These are phyloP conservation scores for Apteryx mantelli DNA, from an alignment of 2,113 vertebrate species.

Conservation along the genomic window DNA sequence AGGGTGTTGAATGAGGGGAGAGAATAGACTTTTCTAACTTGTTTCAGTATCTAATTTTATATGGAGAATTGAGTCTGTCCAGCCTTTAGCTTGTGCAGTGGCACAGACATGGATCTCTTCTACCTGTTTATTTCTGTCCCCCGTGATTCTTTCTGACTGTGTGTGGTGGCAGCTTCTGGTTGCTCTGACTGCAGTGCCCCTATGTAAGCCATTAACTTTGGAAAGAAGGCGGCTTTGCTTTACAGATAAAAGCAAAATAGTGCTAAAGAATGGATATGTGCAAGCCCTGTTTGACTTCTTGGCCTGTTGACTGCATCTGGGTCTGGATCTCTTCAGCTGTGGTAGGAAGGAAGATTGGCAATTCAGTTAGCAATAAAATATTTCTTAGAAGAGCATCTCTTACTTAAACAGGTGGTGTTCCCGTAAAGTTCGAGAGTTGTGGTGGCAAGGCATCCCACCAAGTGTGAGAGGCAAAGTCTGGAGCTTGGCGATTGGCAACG, in stretches of 20 bases:
- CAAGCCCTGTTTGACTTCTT: not conserved
- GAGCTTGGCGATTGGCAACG: conserved; percentile 93
- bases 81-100: not conserved
- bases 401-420: conserved; percentile 82
- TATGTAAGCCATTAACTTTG: not conserved
- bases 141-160: not conserved
- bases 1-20: not conserved
- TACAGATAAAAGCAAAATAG: not conserved
- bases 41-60: not conserved
- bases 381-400: not conserved
- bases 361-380: not conserved
- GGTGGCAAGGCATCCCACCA: conserved; percentile 95
- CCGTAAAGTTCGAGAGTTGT: conserved; percentile 88
- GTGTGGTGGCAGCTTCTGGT: not conserved
- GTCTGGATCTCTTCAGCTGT: not conserved
- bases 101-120: not conserved
- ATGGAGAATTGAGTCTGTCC: not conserved
- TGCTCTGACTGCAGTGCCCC: not conserved
- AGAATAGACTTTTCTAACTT: not conserved
- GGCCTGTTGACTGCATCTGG: not conserved
- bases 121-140: not conserved
- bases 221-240: not conserved
- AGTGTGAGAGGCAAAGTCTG: conserved; percentile 92
- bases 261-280: not conserved
- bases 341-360: not conserved